Evolutionary conservation across 2,113 vertebrate genomes (phyloP), one percentile per base, ranked within the genome.

Genomic region (Balaenoptera acutorostrata): DNA sequence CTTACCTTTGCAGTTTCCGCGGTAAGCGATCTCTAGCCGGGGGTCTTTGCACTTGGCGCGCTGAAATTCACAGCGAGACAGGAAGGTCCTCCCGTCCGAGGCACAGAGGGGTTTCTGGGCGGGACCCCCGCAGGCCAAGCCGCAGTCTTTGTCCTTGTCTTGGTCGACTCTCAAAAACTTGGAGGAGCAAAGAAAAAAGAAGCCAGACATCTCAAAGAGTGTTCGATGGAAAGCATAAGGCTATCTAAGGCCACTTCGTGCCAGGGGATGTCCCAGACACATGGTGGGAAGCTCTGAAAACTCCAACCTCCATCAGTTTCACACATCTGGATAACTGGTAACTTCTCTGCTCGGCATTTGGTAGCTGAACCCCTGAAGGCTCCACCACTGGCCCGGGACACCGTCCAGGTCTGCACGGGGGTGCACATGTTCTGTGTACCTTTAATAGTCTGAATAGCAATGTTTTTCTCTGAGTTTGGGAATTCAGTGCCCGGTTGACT

Each of bases 31-130:
- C 97, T 99, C 99, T 95, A 99, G 98, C 98, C 99, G 99, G 86
- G 99, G 99, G 98, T 99, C 99, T 63, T 99, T 99, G 98, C 99
- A 99, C 98, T 99, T 99, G 98, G 99, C 99, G 15, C 99, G 98
- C 15, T 99, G 99, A 97, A 99, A 99, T 98, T 99, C 99, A 96
- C 99, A 99, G n/a, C 99, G 99, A 15, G 99, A 99, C 80, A 99
- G 98, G 98, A 99, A 99, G 96, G 99, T 99, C 98, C 99, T 98
- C 75, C 99, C 99, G 6, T 99, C 99, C 0, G 99, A 99, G 10
- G 99, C 99, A 7, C 99, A 99, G 68, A 99, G 99, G 0, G 99
- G 99, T 93, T 99, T 99, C 95, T 99, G 99, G 20, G 99, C 98
- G 55, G 99, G 98, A 57, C 99, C 99, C 13, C 98, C 98, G 61